Evolutionary conservation across 2,113 vertebrate genomes (phyloP).

Genomic region (Trogon melanurus): DNA sequence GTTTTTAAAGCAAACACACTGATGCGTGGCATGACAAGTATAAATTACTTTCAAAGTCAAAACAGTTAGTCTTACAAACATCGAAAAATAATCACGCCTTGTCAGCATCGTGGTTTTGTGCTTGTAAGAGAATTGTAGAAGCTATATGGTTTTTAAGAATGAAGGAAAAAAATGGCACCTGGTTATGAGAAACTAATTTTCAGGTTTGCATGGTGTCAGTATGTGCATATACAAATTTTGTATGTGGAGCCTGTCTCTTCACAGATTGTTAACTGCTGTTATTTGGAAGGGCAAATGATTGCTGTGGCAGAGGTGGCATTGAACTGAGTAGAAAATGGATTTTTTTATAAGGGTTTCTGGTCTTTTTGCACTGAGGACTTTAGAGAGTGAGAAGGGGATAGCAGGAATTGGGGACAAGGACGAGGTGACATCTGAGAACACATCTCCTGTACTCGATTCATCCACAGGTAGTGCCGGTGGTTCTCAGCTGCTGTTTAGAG

Average conservation of each 20-base stretch:
- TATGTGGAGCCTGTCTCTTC: neutral
- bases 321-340: neutral
- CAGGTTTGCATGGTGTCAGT: rapidly evolving
- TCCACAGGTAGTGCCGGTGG: neutral
- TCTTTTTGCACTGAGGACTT: neutral
- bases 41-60: neutral
- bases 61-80: neutral
- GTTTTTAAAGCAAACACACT: neutral
- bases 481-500: neutral
- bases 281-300: neutral
- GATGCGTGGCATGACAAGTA: neutral
- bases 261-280: neutral
- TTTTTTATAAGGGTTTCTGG: neutral
- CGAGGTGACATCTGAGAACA: neutral
- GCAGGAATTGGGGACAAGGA: neutral
- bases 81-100: neutral
- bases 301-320: neutral
- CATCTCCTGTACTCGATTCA: neutral
- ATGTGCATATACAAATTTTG: neutral
- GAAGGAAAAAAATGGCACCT: neutral
- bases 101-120: neutral
- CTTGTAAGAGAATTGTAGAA: neutral
- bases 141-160: neutral
- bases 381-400: neutral
- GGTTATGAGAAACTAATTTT: neutral